phyloP scores from a whole-genome alignment of 2,888 invertebrate genomes.

The Molanna angustata region DNA sequence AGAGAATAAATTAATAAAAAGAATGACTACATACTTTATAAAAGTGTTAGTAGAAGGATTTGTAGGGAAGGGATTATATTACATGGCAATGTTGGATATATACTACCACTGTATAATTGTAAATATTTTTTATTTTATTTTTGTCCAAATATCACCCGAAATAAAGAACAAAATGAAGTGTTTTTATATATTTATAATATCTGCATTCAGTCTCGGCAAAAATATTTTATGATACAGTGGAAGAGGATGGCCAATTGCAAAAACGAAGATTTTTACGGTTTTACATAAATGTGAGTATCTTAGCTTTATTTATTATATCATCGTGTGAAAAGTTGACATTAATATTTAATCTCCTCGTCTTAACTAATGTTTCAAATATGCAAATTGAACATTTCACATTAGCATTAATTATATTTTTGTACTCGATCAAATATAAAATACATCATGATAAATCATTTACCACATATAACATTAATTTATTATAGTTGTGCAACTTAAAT shows the following conservation, averaged over 20 bases:
- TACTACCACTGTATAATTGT: conserved; percentile 10
- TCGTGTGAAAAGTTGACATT: conserved; percentile 26
- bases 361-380: too few species aligned
- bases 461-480: too few species aligned
- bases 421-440: too few species aligned
- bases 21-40: too few species aligned
- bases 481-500: too few species aligned
- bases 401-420: too few species aligned
- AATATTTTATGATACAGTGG: conserved; percentile 45
- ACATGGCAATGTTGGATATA: background rate
- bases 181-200: conserved; percentile 9
- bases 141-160: background rate
- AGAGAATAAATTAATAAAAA: too few species aligned
- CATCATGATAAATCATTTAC: too few species aligned
- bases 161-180: background rate
- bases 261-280: conserved; percentile 52
- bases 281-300: background rate
- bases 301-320: conserved; percentile 20
- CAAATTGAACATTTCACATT: too few species aligned
- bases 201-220: conserved; percentile 16
- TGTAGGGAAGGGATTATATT: background rate
- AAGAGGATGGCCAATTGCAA: conserved; percentile 57
- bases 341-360: too few species aligned
- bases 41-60: conserved; percentile 11
- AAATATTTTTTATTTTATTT: background rate